Conservation (phyloP, 2,888 invertebrate species). For the Digitonthophagus gazella region DNA sequence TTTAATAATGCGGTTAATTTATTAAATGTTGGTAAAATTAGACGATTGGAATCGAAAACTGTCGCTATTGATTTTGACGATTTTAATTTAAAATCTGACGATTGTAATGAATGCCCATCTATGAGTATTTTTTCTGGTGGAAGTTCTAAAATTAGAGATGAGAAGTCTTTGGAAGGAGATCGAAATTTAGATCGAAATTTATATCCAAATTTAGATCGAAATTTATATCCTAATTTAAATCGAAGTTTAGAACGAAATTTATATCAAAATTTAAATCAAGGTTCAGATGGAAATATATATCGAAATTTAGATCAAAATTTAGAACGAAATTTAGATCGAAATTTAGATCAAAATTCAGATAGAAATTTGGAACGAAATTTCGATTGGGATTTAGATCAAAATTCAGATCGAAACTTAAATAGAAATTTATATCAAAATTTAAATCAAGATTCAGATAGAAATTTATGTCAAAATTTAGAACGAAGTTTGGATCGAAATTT, state of each 20-base stretch:
- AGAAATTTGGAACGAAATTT: not conserved
- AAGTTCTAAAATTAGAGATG: not conserved
- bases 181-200: too few relatives aligned
- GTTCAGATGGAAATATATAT: too few relatives aligned
- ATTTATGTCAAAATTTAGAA: not conserved
- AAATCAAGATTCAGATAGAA: not conserved
- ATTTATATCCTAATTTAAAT: too few relatives aligned
- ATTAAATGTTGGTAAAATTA: too few relatives aligned
- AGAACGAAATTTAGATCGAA: not conserved
- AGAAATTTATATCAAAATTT: too few relatives aligned
- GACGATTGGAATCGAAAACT: constrained; percentile 10
- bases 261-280: not conserved
- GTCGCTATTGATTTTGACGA: constrained; percentile 24
- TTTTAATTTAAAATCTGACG: constrained; percentile 14
- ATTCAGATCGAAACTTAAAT: too few relatives aligned
- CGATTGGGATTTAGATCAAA: too few relatives aligned
- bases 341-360: not conserved
- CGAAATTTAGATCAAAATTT: too few relatives aligned
- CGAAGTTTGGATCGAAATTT: not conserved
- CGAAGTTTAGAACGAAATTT: not conserved
- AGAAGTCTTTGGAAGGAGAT: too few relatives aligned
- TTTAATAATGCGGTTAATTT: too few relatives aligned
- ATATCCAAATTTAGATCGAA: too few relatives aligned
- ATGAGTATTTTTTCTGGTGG: too few relatives aligned
- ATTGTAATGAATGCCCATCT: not conserved